Evolutionary conservation across 2,113 vertebrate species (phyloP).

Genomic region (Halcyon malimbica): DNA sequence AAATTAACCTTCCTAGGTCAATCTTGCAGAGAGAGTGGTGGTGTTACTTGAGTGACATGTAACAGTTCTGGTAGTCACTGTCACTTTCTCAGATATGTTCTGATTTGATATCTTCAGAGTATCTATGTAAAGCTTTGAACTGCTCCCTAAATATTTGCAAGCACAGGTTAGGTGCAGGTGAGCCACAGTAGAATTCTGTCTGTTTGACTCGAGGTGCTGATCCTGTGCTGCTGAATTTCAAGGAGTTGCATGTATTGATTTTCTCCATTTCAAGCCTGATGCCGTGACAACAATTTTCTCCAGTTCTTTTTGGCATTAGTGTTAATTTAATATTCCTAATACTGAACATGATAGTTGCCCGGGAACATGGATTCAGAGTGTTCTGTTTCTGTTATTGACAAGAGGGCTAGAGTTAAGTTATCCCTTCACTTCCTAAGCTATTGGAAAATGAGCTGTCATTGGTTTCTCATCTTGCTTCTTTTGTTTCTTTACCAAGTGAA

Average conservation of each 20-base stretch:
- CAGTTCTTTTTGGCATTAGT: neutral
- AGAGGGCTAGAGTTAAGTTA: neutral
- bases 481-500: neutral
- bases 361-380: neutral
- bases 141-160: neutral
- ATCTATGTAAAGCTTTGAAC: neutral
- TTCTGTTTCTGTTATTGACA: neutral
- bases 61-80: neutral
- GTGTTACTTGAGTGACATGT: neutral
- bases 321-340: neutral
- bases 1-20: neutral
- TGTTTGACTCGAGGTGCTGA: neutral
- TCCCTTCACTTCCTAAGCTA: neutral
- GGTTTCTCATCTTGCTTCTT: neutral
- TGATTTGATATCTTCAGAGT: neutral
- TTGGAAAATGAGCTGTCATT: neutral
- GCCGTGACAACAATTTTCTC: neutral
- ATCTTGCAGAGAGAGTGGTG: neutral
- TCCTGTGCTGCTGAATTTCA: neutral
- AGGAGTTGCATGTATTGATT: neutral
- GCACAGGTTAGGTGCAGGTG: neutral
- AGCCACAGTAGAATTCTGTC: neutral
- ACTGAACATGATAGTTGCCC: neutral
- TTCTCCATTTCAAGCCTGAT: neutral
- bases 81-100: neutral